phyloP scores from a whole-genome alignment of 2,113 vertebrate species.

The Oreochromis aureus region DNA sequence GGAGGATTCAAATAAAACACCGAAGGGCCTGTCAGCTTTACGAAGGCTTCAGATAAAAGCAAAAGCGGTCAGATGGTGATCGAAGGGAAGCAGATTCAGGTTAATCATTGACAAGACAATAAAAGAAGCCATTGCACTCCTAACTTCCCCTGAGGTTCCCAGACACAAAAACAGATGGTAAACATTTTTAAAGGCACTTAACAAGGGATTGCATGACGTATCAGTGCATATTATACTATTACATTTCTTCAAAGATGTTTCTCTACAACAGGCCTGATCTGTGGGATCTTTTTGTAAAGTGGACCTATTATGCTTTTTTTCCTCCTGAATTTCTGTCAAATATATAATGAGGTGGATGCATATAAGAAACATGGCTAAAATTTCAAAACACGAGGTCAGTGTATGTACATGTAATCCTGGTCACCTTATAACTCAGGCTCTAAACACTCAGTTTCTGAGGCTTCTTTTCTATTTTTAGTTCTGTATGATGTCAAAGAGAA shows the following conservation, averaged over 20 bases:
- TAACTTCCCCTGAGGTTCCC: slow-evolving; percentile 57
- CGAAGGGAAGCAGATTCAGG: slow-evolving; percentile 29
- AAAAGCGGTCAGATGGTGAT: slow-evolving; percentile 13
- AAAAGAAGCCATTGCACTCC: slow-evolving; percentile 35
- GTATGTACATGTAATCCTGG: background rate
- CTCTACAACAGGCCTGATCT: slow-evolving; percentile 13
- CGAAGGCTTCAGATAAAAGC: slow-evolving; percentile 33
- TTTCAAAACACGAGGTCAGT: background rate
- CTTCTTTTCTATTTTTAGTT: background rate
- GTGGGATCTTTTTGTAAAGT: background rate
- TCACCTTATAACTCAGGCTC: background rate
- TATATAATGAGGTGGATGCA: background rate
- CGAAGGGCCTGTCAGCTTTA: background rate
- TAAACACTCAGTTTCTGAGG: background rate
- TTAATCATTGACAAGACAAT: slow-evolving; percentile 32
- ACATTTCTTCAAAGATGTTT: slow-evolving; percentile 16
- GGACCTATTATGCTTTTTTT: background rate
- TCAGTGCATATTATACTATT: slow-evolving; percentile 54
- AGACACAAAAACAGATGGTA: slow-evolving; percentile 41
- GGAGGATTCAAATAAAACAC: background rate
- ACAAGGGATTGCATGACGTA: slow-evolving; percentile 54
- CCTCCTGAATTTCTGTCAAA: background rate
- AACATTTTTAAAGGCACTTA: slow-evolving; percentile 66
- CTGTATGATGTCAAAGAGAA: background rate
- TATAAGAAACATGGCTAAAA: background rate